Conservation (phyloP, 2,113 vertebrate genomes). For the Peromyscus californicus region DNA sequence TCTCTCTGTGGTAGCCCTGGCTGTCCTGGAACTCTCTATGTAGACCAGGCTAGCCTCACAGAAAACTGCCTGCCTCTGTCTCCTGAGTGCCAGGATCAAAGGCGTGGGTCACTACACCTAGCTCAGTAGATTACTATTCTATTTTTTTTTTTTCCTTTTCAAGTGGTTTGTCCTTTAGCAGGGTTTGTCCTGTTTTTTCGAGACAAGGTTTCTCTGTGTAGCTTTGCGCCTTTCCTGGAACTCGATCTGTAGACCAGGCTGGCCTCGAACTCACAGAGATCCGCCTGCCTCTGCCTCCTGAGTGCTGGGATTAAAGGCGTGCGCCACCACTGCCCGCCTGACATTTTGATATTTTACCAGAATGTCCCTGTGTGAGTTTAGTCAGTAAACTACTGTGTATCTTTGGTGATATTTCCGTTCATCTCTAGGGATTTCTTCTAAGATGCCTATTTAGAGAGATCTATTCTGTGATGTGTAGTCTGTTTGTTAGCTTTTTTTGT, state of each 20-base stretch:
- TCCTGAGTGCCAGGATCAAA: not conserved
- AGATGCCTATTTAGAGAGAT: not conserved
- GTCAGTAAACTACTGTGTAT: not conserved
- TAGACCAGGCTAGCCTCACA: not conserved
- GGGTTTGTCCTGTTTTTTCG: too few species aligned
- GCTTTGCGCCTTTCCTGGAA: too few species aligned
- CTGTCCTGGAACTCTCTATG: not conserved
- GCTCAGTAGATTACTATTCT: not conserved
- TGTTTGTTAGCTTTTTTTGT: slow-evolving; percentile 17
- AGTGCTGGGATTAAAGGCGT: too few species aligned
- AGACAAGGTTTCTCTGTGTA: too few species aligned
- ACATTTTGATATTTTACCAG: not conserved
- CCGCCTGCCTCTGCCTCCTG: too few species aligned
- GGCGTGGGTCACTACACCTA: too few species aligned
- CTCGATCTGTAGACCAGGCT: too few species aligned
- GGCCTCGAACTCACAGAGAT: too few species aligned
- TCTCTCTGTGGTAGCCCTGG: not conserved
- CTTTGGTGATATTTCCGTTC: slow-evolving; percentile 30
- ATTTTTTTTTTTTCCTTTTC: not conserved
- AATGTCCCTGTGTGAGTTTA: not conserved
- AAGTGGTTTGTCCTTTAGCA: slow-evolving; percentile 9
- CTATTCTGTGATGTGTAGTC: not conserved
- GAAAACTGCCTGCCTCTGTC: not conserved
- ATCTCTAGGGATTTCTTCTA: slow-evolving; percentile 20
- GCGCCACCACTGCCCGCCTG: too few species aligned